A percentile compares a stretch with the other conserved stretches of the same genome.
Conservation (phyloP, 2,888 invertebrate genomes). For the Notodonta ziczac region DNA sequence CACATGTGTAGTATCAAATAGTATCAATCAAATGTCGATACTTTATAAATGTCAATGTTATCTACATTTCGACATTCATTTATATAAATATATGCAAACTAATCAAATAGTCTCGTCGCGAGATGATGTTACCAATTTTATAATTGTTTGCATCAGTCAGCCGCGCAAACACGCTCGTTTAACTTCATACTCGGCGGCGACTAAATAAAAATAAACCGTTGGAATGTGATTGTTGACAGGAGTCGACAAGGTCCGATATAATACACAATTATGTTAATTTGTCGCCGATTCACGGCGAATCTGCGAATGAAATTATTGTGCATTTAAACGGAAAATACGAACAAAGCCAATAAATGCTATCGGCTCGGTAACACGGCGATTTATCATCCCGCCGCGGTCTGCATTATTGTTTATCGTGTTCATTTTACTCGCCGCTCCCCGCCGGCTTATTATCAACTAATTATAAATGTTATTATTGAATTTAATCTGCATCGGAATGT, state of each 20-base stretch:
- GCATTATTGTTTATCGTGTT: constrained; percentile 77
- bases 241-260: constrained; percentile 61
- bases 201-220: constrained; percentile 45
- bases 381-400: constrained; percentile 62
- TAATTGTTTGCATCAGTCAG: neutral
- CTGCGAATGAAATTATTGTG: constrained; percentile 81
- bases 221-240: constrained; percentile 49
- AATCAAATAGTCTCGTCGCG: constrained; percentile 13
- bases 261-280: constrained; percentile 79
- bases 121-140: constrained; percentile 8
- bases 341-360: constrained; percentile 75
- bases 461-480: constrained; percentile 74
- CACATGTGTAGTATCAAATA: neutral
- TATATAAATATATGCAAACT: constrained; percentile 16
- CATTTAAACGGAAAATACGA: constrained; percentile 79
- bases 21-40: constrained; percentile 13
- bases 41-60: constrained; percentile 18
- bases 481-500: constrained; percentile 67
- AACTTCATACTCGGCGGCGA: constrained; percentile 24
- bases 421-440: constrained; percentile 76
- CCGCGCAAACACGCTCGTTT: neutral
- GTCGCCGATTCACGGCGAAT: constrained; percentile 75
- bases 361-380: constrained; percentile 67
- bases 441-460: constrained; percentile 68
- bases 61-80: constrained; percentile 10